These are phyloP conservation scores for Meiosimyza platycephala DNA, from an alignment of 2,888 invertebrate species.

Conservation along the genomic window DNA sequence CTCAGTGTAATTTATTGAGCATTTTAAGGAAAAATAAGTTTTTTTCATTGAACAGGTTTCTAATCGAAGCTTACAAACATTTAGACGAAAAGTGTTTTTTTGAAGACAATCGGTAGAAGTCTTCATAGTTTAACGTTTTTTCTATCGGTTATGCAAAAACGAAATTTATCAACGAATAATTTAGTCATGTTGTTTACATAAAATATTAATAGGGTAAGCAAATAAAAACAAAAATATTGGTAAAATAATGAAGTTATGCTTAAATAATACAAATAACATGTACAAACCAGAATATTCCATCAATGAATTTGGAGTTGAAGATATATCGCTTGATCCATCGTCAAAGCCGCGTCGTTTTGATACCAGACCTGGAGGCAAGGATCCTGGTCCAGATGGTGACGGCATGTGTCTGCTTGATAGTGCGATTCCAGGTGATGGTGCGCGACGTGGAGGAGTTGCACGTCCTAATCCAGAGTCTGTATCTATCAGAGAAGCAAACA, in stretches of 20 bases:
- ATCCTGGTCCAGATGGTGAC: slow-evolving; percentile 87
- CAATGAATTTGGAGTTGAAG: slow-evolving; percentile 82
- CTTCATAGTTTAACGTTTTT: too few species aligned
- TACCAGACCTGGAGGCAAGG: slow-evolving; percentile 81
- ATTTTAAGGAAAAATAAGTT: too few species aligned
- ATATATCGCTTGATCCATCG: slow-evolving; percentile 86
- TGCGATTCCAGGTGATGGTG: slow-evolving; percentile 85
- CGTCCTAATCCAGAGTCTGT: slow-evolving; percentile 89
- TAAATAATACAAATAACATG: slow-evolving; percentile 39
- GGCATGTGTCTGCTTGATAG: slow-evolving; percentile 78
- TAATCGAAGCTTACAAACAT: too few species aligned
- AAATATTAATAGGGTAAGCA: not conserved
- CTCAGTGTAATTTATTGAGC: too few species aligned
- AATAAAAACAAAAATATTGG: slow-evolving; percentile 20
- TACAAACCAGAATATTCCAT: slow-evolving; percentile 85
- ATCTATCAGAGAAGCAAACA: slow-evolving; percentile 65
- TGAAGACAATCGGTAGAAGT: too few species aligned
- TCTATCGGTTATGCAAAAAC: too few species aligned
- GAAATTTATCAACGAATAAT: too few species aligned
- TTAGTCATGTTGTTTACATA: too few species aligned
- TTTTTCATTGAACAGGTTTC: too few species aligned
- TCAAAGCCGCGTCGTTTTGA: slow-evolving; percentile 77
- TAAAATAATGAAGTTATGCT: slow-evolving; percentile 27
- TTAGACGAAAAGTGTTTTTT: too few species aligned
- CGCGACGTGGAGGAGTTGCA: slow-evolving; percentile 87